A percentile compares a stretch with the other conserved stretches of the same genome.
phyloP scores from a whole-genome alignment of 2,113 vertebrate genomes.

The Rhodinocichla rosea region DNA sequence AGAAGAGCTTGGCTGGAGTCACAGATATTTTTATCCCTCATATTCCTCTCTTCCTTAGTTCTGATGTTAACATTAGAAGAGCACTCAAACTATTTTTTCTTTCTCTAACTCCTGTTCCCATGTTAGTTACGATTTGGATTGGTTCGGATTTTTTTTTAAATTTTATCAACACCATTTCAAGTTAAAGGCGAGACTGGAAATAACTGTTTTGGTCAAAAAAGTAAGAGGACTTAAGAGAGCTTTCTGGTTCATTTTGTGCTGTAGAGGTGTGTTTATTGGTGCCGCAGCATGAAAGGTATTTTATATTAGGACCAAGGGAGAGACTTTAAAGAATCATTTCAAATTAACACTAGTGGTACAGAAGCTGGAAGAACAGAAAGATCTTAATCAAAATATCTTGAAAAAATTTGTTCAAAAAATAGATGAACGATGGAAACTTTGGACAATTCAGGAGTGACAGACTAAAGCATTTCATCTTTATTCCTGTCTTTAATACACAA shows the following conservation, averaged over 20 bases:
- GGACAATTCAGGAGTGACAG: neutral
- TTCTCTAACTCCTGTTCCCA: rapidly evolving
- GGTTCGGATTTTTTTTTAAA: neutral
- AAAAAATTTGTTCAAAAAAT: neutral
- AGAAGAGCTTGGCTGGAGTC: neutral
- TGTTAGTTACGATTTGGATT: neutral
- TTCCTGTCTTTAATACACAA: neutral
- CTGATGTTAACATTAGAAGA: neutral
- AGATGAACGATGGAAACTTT: neutral
- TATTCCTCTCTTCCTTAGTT: neutral
- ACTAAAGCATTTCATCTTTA: neutral
- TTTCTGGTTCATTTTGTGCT: neutral
- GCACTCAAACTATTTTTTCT: neutral
- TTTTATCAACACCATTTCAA: neutral
- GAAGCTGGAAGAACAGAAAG: neutral
- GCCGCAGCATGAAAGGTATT: neutral
- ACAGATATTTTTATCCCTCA: neutral
- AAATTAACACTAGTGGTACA: neutral
- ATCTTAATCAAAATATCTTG: neutral
- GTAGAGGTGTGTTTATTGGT: neutral
- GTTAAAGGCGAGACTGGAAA: neutral
- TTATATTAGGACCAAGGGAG: neutral
- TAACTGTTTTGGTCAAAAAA: neutral
- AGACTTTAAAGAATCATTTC: neutral
- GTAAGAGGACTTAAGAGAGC: neutral